Percentiles rank a stretch among this genome's conserved stretches.
These are phyloP conservation scores for Bungarus multicinctus DNA, from an alignment of 2,113 vertebrate species.

Conservation along the genomic window DNA sequence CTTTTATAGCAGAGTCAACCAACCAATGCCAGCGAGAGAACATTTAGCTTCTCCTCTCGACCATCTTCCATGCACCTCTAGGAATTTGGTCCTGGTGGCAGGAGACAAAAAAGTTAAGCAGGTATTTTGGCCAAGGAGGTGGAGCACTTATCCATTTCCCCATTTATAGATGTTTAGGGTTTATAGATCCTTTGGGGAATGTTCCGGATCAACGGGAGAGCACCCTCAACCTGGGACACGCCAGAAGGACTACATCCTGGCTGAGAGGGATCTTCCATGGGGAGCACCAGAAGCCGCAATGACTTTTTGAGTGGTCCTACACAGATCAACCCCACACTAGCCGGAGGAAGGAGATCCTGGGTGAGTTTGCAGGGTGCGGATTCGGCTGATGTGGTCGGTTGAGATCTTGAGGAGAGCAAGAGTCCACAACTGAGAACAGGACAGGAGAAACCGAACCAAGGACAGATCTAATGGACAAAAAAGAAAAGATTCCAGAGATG, in stretches of 20 bases:
- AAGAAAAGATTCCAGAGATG: neutral
- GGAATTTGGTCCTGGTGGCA: neutral
- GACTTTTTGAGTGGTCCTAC: constrained; percentile 81
- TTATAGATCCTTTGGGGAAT: neutral
- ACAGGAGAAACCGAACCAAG: neutral
- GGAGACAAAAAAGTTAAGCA: neutral
- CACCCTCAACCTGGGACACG: accelerated
- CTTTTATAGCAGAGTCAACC: no score
- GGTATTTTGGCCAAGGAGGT: neutral
- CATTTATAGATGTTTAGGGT: no score
- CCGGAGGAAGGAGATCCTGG: constrained; percentile 78
- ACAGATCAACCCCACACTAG: constrained; percentile 82
- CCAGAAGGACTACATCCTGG: no score
- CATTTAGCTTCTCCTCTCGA: no score
- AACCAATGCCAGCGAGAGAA: neutral
- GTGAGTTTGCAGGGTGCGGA: constrained; percentile 59
- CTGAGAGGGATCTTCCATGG: constrained; percentile 47
- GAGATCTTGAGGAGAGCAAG: neutral
- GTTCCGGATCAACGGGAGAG: neutral
- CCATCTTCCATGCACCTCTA: neutral
- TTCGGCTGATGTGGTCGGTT: neutral
- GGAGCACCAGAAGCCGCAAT: constrained; percentile 71
- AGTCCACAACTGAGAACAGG: neutral
- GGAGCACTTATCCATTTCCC: neutral
- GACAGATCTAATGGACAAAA: neutral